Evolutionary conservation across 2,888 invertebrate genomes (phyloP).

Genomic region (Axea sp.): DNA sequence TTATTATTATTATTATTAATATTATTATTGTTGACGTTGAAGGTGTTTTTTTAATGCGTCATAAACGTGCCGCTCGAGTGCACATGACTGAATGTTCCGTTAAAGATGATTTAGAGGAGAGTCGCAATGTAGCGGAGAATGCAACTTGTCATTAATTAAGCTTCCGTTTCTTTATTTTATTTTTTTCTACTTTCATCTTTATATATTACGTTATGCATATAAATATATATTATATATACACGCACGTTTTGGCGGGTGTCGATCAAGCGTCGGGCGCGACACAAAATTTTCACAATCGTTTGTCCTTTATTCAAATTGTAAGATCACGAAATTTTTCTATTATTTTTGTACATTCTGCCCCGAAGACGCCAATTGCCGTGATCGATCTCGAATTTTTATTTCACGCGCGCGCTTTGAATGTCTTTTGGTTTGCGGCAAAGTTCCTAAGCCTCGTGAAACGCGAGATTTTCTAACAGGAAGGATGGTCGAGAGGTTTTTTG

Average conservation of each 20-base stretch:
- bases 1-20: slow-evolving; percentile 60
- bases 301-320: slow-evolving; percentile 48
- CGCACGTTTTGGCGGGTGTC: slow-evolving; percentile 61
- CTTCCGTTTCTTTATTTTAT: slow-evolving; percentile 66
- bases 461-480: slow-evolving; percentile 51
- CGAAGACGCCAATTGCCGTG: slow-evolving; percentile 62
- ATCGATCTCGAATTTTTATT: slow-evolving; percentile 57
- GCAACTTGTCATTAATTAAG: slow-evolving; percentile 74
- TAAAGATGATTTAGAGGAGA: slow-evolving; percentile 66
- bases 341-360: slow-evolving; percentile 50
- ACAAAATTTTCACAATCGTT: slow-evolving; percentile 40
- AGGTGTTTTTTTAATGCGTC: slow-evolving; percentile 67
- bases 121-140: slow-evolving; percentile 63
- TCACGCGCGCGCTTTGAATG: slow-evolving; percentile 26
- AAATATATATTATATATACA: slow-evolving; percentile 56
- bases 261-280: slow-evolving; percentile 62
- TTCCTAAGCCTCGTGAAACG: slow-evolving; percentile 58
- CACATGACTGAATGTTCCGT: slow-evolving; percentile 73
- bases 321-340: slow-evolving; percentile 21
- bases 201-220: slow-evolving; percentile 58
- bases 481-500: slow-evolving; percentile 4
- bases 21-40: slow-evolving; percentile 72
- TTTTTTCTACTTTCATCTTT: slow-evolving; percentile 41
- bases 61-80: slow-evolving; percentile 59
- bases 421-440: slow-evolving; percentile 56